Conservation (phyloP, 2,888 invertebrate genomes). For the Eupithecia inturbata region DNA sequence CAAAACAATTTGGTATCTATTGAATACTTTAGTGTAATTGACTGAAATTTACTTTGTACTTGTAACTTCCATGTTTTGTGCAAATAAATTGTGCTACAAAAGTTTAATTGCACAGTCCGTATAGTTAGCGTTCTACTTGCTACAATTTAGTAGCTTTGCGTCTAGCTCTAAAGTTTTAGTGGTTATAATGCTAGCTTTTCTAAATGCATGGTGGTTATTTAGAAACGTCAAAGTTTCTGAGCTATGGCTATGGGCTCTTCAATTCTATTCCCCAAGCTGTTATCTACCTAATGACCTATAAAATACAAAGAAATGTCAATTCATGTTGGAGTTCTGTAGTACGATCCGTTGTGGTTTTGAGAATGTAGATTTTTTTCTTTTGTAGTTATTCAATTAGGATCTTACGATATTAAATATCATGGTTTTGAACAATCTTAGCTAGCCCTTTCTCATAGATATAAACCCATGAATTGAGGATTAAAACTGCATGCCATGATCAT, state of each 20-base stretch:
- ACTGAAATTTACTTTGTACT: neutral
- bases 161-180: neutral
- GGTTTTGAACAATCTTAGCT: neutral
- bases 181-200: neutral
- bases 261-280: neutral
- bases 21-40: neutral
- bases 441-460: neutral
- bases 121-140: neutral
- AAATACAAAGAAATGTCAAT: neutral
- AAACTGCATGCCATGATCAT: neutral
- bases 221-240: neutral
- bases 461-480: neutral
- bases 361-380: neutral
- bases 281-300: neutral
- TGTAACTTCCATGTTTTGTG: neutral
- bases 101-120: neutral
- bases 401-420: neutral
- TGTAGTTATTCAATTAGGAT: too few species aligned
- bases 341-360: neutral
- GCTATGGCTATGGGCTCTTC: neutral
- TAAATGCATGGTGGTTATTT: neutral
- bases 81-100: constrained; percentile 1
- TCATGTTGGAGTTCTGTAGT: neutral
- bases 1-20: neutral
- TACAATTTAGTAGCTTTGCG: constrained; percentile 3